These are phyloP conservation scores for Scrobipalpa atriplicella DNA, from an alignment of 2,888 invertebrate genomes.

Conservation along the genomic window DNA sequence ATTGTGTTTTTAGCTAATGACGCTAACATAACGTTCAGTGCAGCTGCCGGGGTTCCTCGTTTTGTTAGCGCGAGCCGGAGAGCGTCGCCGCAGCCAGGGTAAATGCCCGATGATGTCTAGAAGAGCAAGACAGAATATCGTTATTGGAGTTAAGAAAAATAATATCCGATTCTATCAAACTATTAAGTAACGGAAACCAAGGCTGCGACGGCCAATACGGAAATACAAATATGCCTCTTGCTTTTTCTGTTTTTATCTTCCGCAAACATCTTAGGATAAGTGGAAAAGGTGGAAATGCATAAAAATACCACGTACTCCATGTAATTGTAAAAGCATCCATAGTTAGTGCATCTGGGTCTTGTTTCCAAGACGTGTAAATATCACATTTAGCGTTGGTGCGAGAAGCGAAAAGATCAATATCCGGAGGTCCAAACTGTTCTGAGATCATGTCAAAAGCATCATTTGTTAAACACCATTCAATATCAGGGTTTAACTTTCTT, in stretches of 20 bases:
- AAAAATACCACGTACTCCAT: constrained; percentile 34
- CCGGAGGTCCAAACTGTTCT: constrained; percentile 31
- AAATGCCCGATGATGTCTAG: not conserved
- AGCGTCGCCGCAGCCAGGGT: too few species aligned
- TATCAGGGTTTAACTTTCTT: constrained; percentile 37
- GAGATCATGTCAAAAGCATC: constrained; percentile 28
- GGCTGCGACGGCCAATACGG: constrained; percentile 37
- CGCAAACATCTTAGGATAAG: constrained; percentile 31
- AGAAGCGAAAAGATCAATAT: constrained; percentile 37
- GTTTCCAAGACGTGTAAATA: constrained; percentile 30
- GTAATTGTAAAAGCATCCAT: constrained; percentile 34
- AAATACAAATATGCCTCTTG: constrained; percentile 34
- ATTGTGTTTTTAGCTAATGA: too few species aligned
- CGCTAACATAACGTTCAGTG: too few species aligned
- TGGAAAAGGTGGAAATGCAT: constrained; percentile 37
- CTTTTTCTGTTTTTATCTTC: constrained; percentile 34
- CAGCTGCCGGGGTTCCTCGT: too few species aligned
- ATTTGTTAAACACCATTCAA: constrained; percentile 20
- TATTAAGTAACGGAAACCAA: constrained; percentile 33
- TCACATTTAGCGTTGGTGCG: constrained; percentile 35
- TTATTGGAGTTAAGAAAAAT: not conserved
- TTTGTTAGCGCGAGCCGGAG: too few species aligned
- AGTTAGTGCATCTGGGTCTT: constrained; percentile 33
- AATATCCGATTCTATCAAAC: not conserved
- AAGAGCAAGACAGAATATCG: not conserved